Evolutionary conservation across 1,140 invertebrate genomes (phyloP), one percentile per base, ranked within the genome.

Genomic region (Antheraea mylitta): DNA sequence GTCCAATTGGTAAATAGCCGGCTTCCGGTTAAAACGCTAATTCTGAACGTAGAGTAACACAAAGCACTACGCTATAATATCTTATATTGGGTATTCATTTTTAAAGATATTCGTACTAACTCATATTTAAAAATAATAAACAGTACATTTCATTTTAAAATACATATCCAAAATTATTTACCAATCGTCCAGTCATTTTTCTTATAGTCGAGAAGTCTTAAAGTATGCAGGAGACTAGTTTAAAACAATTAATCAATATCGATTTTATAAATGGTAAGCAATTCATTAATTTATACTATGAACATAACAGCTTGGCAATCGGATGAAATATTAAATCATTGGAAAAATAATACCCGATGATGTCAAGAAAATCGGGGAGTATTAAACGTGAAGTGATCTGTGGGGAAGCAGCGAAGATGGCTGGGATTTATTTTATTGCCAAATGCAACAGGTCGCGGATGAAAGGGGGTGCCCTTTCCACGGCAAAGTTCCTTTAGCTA

Each of bases 401-500:
- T 16, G 45, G 45, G 45, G 45, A 53, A 13, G 45, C 11, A 53
- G 45, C 13, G 45, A 53, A 53, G 45, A 67, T 69, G 30, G 73
- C 69, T n/a, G 42, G 77, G 87, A 87, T 90, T 87, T 82, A 87
- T 76, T 86, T 90, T 88, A 90, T 85, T 80, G 85, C 82, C 81
- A 81, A 78, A 86, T 79, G 86, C 87, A 90, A 90, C 87, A 90
- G 85, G 87, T 90, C 81, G 71, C 19, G 74, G 73, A 72, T 73
- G 75, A 72, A 71, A 61, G 71, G 76, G 77, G 70, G 62, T 69
- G 67, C 67, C 36, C 19, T 22, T 58, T 66, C 16, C 48, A 18
- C 5, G 65, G 65, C 66, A 68, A 71, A 76, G 80, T 82, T 77
- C 73, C 72, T 71, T 36, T 81, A 79, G 81, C 79, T 79, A 77